Evolutionary conservation across 1,140 invertebrate genomes (phyloP), one percentile per base, ranked within the genome.

Genomic region (Helicoverpa zea): DNA sequence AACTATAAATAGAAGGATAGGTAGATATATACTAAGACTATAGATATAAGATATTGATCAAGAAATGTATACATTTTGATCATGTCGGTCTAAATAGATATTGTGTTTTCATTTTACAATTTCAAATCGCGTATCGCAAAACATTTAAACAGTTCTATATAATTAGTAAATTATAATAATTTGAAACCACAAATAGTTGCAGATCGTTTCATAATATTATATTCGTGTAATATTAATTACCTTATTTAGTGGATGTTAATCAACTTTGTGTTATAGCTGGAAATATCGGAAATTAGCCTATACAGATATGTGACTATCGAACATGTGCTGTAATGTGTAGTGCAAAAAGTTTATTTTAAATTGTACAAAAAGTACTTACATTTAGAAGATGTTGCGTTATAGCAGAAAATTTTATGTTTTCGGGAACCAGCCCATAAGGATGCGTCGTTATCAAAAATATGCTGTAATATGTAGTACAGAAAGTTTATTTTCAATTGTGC

Each of bases 341-440:
- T 35, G 29, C 30, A 30, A 51, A 66, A 66, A 66, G 10, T n/a
- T 47, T 14, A 16, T 47, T 18, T 7, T 72, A 4, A 54, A 35
- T 35, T 13, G 59, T 30, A 56, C 23, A 56, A 30, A 73, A 56
- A 73, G 49, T 10, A 58, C 23, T 23, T 23, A 23, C 52, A 56
- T 58, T 35, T 43, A 18, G 13, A 54, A 73, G 70, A 56, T 52
- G 58, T 76, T n/a, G n/a, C n/a, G n/a, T n/a, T n/a, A n/a, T n/a
- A n/a, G n/a, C n/a, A n/a, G n/a, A n/a, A n/a, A n/a, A n/a, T n/a
- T n/a, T n/a, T n/a, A n/a, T n/a, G n/a, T n/a, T n/a, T n/a, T n/a
- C n/a, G n/a, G n/a, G n/a, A n/a, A n/a, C n/a, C n/a, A n/a, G n/a
- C n/a, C n/a, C n/a, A n/a, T n/a, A n/a, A 43, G 5, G 5, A 43